Evolutionary conservation across 1,140 invertebrate species (phyloP).

Genomic region (Cryptotermes secundus): DNA sequence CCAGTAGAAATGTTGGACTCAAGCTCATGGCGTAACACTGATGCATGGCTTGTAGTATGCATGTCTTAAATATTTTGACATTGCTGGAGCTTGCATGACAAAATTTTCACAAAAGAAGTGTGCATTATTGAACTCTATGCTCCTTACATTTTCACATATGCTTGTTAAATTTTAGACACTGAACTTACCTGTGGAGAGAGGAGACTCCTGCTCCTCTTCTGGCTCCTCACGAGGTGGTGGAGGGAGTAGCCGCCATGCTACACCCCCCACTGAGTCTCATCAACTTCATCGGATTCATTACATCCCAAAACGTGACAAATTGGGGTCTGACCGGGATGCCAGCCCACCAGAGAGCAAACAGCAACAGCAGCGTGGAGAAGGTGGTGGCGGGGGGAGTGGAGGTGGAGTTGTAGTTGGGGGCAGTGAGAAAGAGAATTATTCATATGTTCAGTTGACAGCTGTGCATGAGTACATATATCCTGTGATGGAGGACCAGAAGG

Average conservation of each 20-base stretch:
- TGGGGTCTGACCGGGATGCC: constrained; percentile 35
- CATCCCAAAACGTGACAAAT: constrained; percentile 42
- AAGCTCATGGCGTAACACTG: no score
- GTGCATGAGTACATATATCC: constrained; percentile 84
- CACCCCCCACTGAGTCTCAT: constrained; percentile 43
- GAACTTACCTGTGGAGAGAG: constrained; percentile 73
- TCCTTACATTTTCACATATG: background rate
- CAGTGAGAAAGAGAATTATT: constrained; percentile 60
- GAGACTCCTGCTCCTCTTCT: constrained; percentile 65
- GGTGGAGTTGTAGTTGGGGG: background rate
- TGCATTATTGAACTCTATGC: no score
- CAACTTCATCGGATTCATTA: constrained; percentile 56
- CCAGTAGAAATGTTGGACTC: no score
- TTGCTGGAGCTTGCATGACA: no score
- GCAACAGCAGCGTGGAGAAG: background rate
- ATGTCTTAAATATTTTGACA: no score
- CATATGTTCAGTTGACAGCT: constrained; percentile 82
- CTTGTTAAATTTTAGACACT: constrained; percentile 62
- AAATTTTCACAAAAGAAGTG: no score
- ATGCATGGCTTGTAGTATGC: no score
- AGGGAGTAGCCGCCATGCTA: constrained; percentile 37
- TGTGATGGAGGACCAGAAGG: constrained; percentile 60
- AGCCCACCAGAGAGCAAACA: constrained; percentile 31
- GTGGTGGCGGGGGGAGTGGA: background rate
- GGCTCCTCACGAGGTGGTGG: constrained; percentile 57